Percentiles rank a stretch among this genome's conserved stretches.
These are phyloP conservation scores for Liposcelis brunnea DNA, from an alignment of 2,888 invertebrate species.

Conservation along the genomic window DNA sequence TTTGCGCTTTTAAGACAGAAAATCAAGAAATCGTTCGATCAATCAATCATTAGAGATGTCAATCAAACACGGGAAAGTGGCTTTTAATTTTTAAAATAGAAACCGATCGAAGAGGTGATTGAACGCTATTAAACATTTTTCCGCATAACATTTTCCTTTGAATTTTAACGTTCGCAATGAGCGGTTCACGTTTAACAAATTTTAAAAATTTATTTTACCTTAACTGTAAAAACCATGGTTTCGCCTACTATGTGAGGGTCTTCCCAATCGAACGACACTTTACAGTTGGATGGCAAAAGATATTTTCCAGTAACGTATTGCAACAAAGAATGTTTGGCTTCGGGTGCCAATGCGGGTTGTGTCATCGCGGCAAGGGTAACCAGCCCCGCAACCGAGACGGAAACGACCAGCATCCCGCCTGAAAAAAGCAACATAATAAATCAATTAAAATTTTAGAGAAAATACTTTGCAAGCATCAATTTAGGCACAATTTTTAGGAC, in stretches of 20 bases:
- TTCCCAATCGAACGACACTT: slow-evolving; percentile 76
- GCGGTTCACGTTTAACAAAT: too few relatives aligned
- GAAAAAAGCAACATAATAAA: slow-evolving; percentile 15
- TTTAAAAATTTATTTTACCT: slow-evolving; percentile 25
- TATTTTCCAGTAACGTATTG: slow-evolving; percentile 88
- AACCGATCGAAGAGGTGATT: neutral
- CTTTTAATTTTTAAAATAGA: neutral
- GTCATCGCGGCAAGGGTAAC: slow-evolving; percentile 83
- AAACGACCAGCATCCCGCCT: slow-evolving; percentile 82
- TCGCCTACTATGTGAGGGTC: slow-evolving; percentile 80
- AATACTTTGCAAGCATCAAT: too few relatives aligned
- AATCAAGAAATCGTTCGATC: too few relatives aligned
- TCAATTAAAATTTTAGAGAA: neutral
- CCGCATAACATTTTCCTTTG: too few relatives aligned
- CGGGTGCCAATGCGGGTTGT: slow-evolving; percentile 75
- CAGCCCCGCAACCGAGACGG: slow-evolving; percentile 73
- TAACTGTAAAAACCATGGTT: slow-evolving; percentile 77
- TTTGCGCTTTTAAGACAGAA: too few relatives aligned
- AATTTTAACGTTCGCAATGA: too few relatives aligned
- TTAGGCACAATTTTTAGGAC: neutral
- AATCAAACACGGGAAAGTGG: too few relatives aligned
- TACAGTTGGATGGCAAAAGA: slow-evolving; percentile 72
- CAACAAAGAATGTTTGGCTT: slow-evolving; percentile 72
- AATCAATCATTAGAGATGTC: too few relatives aligned
- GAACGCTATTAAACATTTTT: too few relatives aligned